Evolutionary conservation across 2,797 vertebrate genomes (phyloP).

Genomic region (Oryzias dopingdopingensis): DNA sequence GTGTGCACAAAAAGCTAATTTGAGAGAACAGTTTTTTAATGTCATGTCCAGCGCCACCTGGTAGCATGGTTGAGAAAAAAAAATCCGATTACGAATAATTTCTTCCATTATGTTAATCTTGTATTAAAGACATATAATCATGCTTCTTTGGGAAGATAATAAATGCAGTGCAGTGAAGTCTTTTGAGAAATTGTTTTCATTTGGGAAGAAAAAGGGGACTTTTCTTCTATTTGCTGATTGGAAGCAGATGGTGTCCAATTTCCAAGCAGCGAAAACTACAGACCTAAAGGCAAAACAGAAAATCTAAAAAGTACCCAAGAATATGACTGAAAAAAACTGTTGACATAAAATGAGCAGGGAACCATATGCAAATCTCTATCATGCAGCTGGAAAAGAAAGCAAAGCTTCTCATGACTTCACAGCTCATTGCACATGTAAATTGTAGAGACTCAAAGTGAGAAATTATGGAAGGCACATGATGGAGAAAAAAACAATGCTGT

Average conservation of each 20-base stretch:
- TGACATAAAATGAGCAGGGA: conserved; percentile 1
- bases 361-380: conserved; percentile 14
- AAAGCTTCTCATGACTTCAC: conserved; percentile 20
- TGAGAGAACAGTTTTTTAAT: too few relatives aligned
- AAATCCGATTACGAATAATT: conserved; percentile 25
- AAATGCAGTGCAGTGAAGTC: conserved; percentile 11
- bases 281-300: background rate
- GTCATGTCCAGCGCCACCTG: conserved; percentile 46
- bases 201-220: conserved; percentile 13
- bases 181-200: conserved; percentile 31
- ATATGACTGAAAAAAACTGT: background rate
- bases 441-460: conserved; percentile 18
- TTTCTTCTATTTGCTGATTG: conserved; percentile 41
- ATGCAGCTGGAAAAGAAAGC: conserved; percentile 12
- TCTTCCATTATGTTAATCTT: conserved; percentile 27
- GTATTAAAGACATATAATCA: conserved; percentile 30
- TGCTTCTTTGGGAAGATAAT: conserved; percentile 15
- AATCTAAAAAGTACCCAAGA: background rate
- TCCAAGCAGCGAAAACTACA: conserved; percentile 14
- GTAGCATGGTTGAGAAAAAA: conserved; percentile 33
- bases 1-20: too few relatives aligned
- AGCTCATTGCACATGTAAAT: conserved; percentile 3
- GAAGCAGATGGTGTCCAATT: conserved; percentile 51
- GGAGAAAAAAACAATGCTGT: conserved; percentile 18
- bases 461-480: conserved; percentile 16